Base-by-base conservation (phyloP, 2,797 vertebrate genomes). In the Malurus leucopterus region DNA sequence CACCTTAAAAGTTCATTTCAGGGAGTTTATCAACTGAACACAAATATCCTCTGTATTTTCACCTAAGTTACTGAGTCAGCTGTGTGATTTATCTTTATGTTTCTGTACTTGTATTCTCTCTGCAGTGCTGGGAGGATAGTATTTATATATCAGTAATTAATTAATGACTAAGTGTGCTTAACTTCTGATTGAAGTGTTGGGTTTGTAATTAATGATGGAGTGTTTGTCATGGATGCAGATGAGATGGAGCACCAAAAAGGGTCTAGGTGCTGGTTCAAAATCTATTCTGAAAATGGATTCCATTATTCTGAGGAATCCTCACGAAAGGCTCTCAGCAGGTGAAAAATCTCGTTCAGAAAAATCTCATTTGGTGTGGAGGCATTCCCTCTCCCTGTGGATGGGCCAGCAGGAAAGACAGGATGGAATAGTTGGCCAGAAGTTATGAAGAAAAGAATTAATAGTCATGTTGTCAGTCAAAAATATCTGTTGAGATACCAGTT, bases 1-100 rank as follows among this genome's bases (percentile, higher is more conserved):
- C 43, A 65, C 38, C 78, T 93, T 85, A 68, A 72, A 91, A 84
- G 73, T 83, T 87, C 32, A 54, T 93, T 90, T 61, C 57, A 32
- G 30, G 32, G 84, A 70, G 41, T 89, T 93, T 88, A 78, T 55
- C 58, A 71, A 32, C 15, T 74, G 19, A 92, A 62, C 50, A 54
- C 0, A 14, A 73, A 81, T 72, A 79, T 69, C 24, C 6, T 63
- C 61, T 76, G n/a, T 50, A n/a, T 78, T 94, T 80, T 87, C 51
- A 86, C 54, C 17, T 13, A 75, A 84, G 76, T n/a, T 71, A 58
- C 43, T 0, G 0, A 88, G 53, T 62, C 43, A 72, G 30, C 14
- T 79, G 40, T 67, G 68, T 73, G 83, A 72, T 86, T 91, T 89
- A 75, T 72, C 72, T 84, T 78, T 73, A 23, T 81, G 79, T 24